Evolutionary conservation across 2,888 invertebrate species (phyloP), one percentile per base, ranked within the genome.

Genomic region (Tetropium fuscum): DNA sequence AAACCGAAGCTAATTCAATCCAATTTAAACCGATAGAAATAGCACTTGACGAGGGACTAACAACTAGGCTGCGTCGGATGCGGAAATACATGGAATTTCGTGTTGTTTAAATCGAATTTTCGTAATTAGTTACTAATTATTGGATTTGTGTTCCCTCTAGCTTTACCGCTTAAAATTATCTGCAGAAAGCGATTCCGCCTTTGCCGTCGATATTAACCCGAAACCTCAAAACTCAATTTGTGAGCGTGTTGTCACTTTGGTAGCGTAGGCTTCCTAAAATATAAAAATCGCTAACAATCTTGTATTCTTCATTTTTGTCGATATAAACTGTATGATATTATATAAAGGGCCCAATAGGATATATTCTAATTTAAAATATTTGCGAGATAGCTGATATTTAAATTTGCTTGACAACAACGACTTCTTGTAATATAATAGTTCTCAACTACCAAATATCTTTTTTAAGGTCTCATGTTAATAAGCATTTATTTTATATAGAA

Each of bases 21-120:
- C 71, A 73, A 73, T 74, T 74, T 75, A 76, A 74, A 74, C 73
- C 76, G 74, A 76, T 77, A 75, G 77, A 74, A 77, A 76, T 75
- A 73, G 73, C 76, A 69, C 74, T 75, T 75, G 77, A 76, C 74
- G 76, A 76, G 75, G 74, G 73, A 71, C 72, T 75, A 74, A 74
- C 74, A 73, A 74, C 70, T 68, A 70, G 68, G 68, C 65, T 68
- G 67, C 64, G 64, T 60, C 70, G 65, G 67, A 72, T 69, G 67
- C 67, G 71, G 70, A 67, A 70, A 73, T 72, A 72, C 73, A 74
- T 74, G 72, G 74, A 74, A 75, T 74, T 65, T 71, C 74, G 70
- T 72, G 73, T 71, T 68, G 69, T 75, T 72, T 69, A 73, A 75
- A 77, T 76, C 75, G 74, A 76, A 74, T 77, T 77, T 72, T 69